Conservation (phyloP, 2,888 invertebrate species). For the Volucella zonaria region DNA sequence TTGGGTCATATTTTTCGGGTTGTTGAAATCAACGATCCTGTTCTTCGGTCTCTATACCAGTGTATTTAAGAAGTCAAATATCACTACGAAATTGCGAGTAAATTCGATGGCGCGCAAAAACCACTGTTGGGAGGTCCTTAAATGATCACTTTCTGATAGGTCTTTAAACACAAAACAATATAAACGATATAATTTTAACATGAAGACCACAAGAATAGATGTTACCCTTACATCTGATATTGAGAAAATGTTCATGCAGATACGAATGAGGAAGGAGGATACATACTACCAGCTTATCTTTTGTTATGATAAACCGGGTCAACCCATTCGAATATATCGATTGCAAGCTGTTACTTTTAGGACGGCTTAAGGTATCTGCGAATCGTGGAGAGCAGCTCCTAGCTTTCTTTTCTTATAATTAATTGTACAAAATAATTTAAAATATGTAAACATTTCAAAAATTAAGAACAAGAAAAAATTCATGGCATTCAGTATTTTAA, state of each 20-base stretch:
- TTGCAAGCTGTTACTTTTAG: slow-evolving; percentile 35
- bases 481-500: too few species aligned
- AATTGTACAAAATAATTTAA: too few species aligned
- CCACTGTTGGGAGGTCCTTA: not conserved
- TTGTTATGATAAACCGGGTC: slow-evolving; percentile 10
- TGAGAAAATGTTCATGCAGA: slow-evolving; percentile 51
- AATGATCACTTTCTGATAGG: not conserved
- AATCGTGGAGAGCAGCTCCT: too few species aligned
- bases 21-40: too few species aligned
- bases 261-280: slow-evolving; percentile 8
- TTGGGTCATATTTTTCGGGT: not conserved
- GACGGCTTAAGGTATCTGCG: not conserved
- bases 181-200: slow-evolving; percentile 16
- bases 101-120: too few species aligned
- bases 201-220: slow-evolving; percentile 28
- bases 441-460: too few species aligned
- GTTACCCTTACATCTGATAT: not conserved
- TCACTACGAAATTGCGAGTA: not conserved
- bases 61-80: slow-evolving; percentile 26
- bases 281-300: slow-evolving; percentile 46
- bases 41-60: not conserved
- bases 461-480: too few species aligned
- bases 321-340: slow-evolving; percentile 13
- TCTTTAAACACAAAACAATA: slow-evolving; percentile 11
- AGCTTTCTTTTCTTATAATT: too few species aligned